Percentiles rank a stretch among this genome's conserved stretches.
phyloP scores from a whole-genome alignment of 2,888 invertebrate species.

The Dynastes maya region DNA sequence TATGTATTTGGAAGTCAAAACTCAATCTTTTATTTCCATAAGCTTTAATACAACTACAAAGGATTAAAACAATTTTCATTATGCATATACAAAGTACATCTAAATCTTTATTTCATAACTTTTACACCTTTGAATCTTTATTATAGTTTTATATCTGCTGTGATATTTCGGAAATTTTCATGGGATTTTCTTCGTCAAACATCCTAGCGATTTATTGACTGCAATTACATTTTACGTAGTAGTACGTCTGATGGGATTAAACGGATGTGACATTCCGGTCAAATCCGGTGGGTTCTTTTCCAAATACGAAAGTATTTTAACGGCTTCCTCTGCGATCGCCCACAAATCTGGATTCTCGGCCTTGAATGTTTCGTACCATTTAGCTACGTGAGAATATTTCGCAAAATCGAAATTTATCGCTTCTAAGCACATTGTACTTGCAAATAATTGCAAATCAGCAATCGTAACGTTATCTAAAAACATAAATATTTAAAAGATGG shows the following conservation, averaged over 20 bases:
- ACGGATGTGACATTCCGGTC: slow-evolving; percentile 80
- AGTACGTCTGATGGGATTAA: slow-evolving; percentile 77
- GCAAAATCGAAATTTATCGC: slow-evolving; percentile 79
- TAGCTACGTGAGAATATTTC: slow-evolving; percentile 73
- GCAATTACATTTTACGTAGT: not conserved
- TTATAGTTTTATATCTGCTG: no score
- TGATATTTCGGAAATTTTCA: no score
- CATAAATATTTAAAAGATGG: slow-evolving; percentile 15
- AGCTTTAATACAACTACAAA: no score
- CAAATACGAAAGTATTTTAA: slow-evolving; percentile 80
- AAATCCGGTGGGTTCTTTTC: slow-evolving; percentile 83
- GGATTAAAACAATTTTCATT: no score
- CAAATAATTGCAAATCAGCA: slow-evolving; percentile 82
- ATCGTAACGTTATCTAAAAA: slow-evolving; percentile 78
- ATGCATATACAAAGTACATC: no score
- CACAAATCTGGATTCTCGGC: slow-evolving; percentile 79
- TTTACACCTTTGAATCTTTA: no score
- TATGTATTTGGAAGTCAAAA: no score
- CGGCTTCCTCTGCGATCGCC: slow-evolving; percentile 79
- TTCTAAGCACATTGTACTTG: slow-evolving; percentile 83
- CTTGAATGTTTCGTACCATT: slow-evolving; percentile 84
- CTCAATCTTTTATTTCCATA: no score
- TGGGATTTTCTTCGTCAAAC: no score
- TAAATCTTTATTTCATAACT: no score
- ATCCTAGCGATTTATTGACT: no score